Conservation (phyloP, 2,113 vertebrate species). For the Caloenas nicobarica region DNA sequence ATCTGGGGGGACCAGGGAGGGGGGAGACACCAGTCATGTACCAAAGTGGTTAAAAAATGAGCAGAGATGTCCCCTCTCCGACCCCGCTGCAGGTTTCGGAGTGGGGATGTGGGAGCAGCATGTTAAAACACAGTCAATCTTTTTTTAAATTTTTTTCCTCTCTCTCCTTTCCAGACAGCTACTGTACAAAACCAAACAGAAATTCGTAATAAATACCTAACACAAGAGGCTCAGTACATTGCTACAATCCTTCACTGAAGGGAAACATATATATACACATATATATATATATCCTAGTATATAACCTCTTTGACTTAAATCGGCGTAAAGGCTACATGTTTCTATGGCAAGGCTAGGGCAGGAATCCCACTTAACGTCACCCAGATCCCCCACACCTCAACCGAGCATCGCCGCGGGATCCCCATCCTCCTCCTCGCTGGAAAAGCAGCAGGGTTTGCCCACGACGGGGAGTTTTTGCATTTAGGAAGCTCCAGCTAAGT, state of each 20-base stretch:
- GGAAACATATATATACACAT: conserved; percentile 66
- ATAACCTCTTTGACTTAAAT: conserved; percentile 58
- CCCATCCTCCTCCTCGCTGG: neutral
- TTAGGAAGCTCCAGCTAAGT: neutral
- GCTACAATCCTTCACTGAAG: conserved; percentile 84
- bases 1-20: neutral
- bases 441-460: neutral
- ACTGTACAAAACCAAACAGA: conserved; percentile 79
- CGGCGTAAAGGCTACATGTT: conserved; percentile 35
- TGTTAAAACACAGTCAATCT: conserved; percentile 57
- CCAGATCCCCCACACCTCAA: neutral
- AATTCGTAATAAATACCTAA: conserved; percentile 84
- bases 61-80: neutral
- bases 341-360: neutral
- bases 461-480: neutral
- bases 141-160: neutral
- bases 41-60: neutral
- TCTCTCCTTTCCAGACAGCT: conserved; percentile 71
- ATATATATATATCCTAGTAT: conserved; percentile 62
- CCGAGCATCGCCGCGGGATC: neutral
- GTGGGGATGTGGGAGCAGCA: conserved; percentile 67
- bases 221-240: conserved; percentile 79
- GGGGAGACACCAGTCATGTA: neutral
- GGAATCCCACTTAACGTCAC: neutral
- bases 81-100: neutral